Conservation (phyloP, 2,888 invertebrate species). For the Scelioninae gen. 1 region DNA sequence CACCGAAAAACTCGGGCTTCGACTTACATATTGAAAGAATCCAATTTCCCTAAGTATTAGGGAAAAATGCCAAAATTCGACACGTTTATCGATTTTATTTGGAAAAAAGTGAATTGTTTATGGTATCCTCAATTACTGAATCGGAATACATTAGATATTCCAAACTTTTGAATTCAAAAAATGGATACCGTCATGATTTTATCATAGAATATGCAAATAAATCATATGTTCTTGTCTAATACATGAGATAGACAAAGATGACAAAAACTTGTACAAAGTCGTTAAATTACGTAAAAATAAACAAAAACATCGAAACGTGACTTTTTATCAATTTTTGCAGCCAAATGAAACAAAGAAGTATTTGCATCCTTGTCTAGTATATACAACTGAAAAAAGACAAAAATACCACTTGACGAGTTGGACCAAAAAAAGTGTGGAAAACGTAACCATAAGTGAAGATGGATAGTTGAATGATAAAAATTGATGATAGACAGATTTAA, state of each 20-base stretch:
- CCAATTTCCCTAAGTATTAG: constrained; percentile 34
- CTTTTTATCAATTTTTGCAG: too few relatives aligned
- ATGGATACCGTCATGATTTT: too few relatives aligned
- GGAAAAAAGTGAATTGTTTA: neutral
- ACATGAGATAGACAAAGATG: too few relatives aligned
- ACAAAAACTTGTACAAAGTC: too few relatives aligned
- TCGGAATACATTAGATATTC: too few relatives aligned
- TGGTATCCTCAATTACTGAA: too few relatives aligned
- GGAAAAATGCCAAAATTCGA: constrained; percentile 24
- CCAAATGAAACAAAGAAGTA: too few relatives aligned
- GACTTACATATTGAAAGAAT: constrained; percentile 43
- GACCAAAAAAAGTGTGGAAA: constrained; percentile 9
- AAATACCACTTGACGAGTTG: neutral
- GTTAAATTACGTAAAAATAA: too few relatives aligned
- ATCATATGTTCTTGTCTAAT: too few relatives aligned
- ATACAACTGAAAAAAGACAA: constrained; percentile 4
- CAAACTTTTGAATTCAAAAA: too few relatives aligned
- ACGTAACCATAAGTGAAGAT: constrained; percentile 3
- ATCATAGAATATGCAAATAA: too few relatives aligned
- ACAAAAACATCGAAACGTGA: neutral
- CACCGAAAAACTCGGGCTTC: constrained; percentile 44
- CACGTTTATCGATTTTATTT: constrained; percentile 12
- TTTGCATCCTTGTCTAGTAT: constrained; percentile 9
- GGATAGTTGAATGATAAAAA: constrained; percentile 39
- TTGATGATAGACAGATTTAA: constrained; percentile 30